Percentiles rank a stretch among this genome's conserved stretches.
phyloP scores from a whole-genome alignment of 1,140 invertebrate genomes.

The Hesperophylax magnus region DNA sequence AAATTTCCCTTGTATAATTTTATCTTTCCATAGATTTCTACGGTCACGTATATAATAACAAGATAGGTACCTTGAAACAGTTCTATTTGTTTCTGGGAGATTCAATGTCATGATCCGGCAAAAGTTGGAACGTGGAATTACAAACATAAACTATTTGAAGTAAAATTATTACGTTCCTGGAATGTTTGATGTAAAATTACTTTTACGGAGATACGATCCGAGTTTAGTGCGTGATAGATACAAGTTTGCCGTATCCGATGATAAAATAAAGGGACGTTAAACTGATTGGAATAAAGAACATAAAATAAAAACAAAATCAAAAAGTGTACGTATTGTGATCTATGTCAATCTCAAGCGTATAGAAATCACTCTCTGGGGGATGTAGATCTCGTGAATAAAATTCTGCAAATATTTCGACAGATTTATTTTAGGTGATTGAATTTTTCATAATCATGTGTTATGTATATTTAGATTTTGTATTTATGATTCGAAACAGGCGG shows the following conservation, averaged over 20 bases:
- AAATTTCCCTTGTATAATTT: too few relatives aligned
- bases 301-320: not conserved
- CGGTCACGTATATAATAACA: not conserved
- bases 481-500: too few relatives aligned
- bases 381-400: too few relatives aligned
- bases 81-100: not conserved
- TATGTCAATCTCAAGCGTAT: too few relatives aligned
- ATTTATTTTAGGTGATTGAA: too few relatives aligned
- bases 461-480: too few relatives aligned
- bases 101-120: constrained; percentile 4
- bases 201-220: not conserved
- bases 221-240: constrained; percentile 13
- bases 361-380: too few relatives aligned
- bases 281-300: not conserved
- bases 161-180: too few relatives aligned
- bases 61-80: not conserved
- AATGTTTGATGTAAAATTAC: constrained; percentile 6
- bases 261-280: not conserved
- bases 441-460: too few relatives aligned
- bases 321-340: too few relatives aligned
- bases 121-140: not conserved
- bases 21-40: not conserved
- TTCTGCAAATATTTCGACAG: too few relatives aligned
- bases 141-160: not conserved
- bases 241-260: constrained; percentile 1